phyloP scores from a whole-genome alignment of 1,140 invertebrate genomes.

The Papilio xuthus region DNA sequence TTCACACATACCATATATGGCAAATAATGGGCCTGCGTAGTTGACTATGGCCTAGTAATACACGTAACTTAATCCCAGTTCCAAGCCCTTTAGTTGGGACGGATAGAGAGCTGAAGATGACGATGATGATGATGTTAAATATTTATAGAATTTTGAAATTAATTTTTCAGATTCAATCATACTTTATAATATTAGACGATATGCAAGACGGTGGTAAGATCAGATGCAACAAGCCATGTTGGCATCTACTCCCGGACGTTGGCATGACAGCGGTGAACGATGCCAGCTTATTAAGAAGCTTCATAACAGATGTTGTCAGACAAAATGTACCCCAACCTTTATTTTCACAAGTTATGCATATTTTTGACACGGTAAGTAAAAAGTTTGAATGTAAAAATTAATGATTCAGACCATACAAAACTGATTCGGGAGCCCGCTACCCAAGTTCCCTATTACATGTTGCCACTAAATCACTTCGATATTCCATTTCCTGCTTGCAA shows the following conservation, averaged over 20 bases:
- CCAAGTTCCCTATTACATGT: too few relatives aligned
- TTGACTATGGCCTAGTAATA: too few relatives aligned
- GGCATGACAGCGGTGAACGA: conserved; percentile 40
- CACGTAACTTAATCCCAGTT: too few relatives aligned
- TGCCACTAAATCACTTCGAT: too few relatives aligned
- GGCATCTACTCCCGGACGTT: conserved; percentile 37
- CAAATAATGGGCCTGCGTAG: too few relatives aligned
- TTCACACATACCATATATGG: too few relatives aligned
- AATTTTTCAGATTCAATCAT: conserved; percentile 28
- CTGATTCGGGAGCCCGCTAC: too few relatives aligned
- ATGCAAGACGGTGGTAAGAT: conserved; percentile 39
- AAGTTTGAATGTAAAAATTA: neutral
- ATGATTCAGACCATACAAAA: neutral
- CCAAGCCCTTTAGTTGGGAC: too few relatives aligned
- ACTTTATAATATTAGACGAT: conserved; percentile 38
- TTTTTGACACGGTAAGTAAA: neutral
- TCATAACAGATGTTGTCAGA: neutral
- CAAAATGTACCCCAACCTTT: neutral
- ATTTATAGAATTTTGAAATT: neutral
- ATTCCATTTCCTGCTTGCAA: too few relatives aligned
- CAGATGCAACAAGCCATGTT: conserved; percentile 37
- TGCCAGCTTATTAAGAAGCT: conserved; percentile 11
- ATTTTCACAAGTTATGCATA: conserved; percentile 10
- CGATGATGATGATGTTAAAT: too few relatives aligned
- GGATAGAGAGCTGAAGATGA: too few relatives aligned